phyloP scores from a whole-genome alignment of 2,888 invertebrate genomes.

The Sericinus montela region DNA sequence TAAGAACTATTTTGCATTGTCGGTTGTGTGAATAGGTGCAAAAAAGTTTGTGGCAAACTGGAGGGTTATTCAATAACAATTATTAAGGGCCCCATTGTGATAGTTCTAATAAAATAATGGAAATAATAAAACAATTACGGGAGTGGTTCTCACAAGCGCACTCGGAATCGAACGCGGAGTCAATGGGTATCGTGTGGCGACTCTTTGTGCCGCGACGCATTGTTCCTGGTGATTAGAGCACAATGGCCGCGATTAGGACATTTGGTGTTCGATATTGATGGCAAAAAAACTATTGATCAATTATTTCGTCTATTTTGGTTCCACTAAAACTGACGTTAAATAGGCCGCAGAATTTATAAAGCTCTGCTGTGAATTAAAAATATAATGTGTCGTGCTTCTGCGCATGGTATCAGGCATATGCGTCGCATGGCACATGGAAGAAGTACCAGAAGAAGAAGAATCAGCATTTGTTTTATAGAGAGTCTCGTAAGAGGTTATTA shows the following conservation, averaged over 20 bases:
- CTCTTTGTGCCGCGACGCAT: not conserved
- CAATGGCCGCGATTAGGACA: not conserved
- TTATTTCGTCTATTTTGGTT: too few relatives aligned
- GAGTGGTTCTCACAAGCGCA: conserved; percentile 25
- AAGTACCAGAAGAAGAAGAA: too few relatives aligned
- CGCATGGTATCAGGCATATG: too few relatives aligned
- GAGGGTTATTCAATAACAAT: conserved; percentile 32
- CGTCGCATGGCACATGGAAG: too few relatives aligned
- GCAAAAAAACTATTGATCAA: not conserved
- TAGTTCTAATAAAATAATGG: conserved; percentile 27
- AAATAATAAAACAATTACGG: conserved; percentile 36
- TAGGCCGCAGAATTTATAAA: too few relatives aligned
- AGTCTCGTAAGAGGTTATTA: too few relatives aligned
- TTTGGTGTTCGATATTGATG: not conserved
- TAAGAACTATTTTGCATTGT: not conserved
- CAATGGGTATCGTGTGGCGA: conserved; percentile 36
- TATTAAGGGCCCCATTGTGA: conserved; percentile 25
- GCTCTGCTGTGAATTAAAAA: too few relatives aligned
- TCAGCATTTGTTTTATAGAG: too few relatives aligned
- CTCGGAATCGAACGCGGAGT: conserved; percentile 22
- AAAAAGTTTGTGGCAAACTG: conserved; percentile 16
- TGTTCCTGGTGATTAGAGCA: not conserved
- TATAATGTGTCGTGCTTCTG: too few relatives aligned
- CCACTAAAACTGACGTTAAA: too few relatives aligned
- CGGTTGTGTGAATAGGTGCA: not conserved